Evolutionary conservation across 2,888 invertebrate species (phyloP).

Genomic region (Schizaphis graminum): DNA sequence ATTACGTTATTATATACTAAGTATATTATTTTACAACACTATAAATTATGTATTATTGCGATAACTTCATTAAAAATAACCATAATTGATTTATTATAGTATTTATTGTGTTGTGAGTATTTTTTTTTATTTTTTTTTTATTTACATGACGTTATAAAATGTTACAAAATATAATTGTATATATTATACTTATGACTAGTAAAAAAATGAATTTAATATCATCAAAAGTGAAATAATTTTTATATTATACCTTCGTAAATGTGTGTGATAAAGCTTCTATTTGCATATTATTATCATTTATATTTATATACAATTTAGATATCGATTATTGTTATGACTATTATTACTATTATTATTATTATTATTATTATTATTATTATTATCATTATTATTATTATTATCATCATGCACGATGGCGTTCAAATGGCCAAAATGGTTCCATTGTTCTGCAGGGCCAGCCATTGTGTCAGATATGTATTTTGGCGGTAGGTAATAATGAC

Average conservation of each 20-base stretch:
- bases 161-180: background rate
- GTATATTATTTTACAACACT: background rate
- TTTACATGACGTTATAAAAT: background rate
- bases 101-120: background rate
- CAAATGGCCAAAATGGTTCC: slow-evolving; percentile 49
- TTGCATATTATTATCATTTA: background rate
- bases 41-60: slow-evolving; percentile 5
- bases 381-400: slow-evolving; percentile 12
- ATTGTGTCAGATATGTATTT: slow-evolving; percentile 48
- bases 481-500: slow-evolving; percentile 52
- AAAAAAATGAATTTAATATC: background rate
- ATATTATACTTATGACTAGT: background rate
- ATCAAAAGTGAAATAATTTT: background rate
- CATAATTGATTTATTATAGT: slow-evolving; percentile 50
- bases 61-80: slow-evolving; percentile 18
- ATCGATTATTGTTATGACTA: slow-evolving; percentile 21
- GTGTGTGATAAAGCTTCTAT: background rate
- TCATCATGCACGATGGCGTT: slow-evolving; percentile 38
- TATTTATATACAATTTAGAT: background rate
- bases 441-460: slow-evolving; percentile 45
- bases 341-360: slow-evolving; percentile 23
- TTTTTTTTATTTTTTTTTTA: background rate
- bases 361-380: slow-evolving; percentile 6
- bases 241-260: background rate
- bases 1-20: slow-evolving; percentile 15